Percentiles rank a stretch among this genome's conserved stretches.
Evolutionary conservation across 2,113 vertebrate genomes (phyloP).

Genomic region (Syrmaticus mikado): DNA sequence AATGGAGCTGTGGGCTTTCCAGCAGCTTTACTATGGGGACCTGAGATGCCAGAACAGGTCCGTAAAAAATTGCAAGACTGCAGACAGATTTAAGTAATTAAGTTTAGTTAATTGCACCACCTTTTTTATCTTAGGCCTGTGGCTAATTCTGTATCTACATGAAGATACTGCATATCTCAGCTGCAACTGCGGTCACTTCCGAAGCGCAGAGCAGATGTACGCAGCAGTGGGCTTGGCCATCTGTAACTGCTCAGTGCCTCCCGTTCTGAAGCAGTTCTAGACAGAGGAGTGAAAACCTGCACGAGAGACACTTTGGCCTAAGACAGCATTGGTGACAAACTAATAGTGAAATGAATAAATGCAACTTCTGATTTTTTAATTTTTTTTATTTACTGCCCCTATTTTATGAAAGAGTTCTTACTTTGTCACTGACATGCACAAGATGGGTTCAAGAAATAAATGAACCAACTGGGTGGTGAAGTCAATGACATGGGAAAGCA

Average conservation of each 20-base stretch:
- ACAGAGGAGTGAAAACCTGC: background rate
- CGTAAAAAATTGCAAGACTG: background rate
- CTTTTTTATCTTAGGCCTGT: fast-evolving
- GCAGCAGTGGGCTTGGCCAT: background rate
- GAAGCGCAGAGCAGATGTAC: background rate
- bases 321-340: background rate
- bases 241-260: background rate
- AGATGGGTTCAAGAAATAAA: background rate
- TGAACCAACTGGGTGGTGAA: background rate
- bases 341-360: background rate
- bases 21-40: background rate
- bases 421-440: too few relatives aligned
- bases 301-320: background rate
- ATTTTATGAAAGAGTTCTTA: background rate
- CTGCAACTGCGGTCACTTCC: background rate
- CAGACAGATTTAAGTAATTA: background rate
- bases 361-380: background rate
- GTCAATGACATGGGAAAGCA: background rate
- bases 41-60: background rate
- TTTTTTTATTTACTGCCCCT: background rate
- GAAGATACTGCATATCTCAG: background rate
- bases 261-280: background rate
- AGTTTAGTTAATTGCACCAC: background rate
- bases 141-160: background rate
- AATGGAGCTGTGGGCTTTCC: background rate